phyloP scores from a whole-genome alignment of 2,888 invertebrate genomes.

The Cinara cedri region DNA sequence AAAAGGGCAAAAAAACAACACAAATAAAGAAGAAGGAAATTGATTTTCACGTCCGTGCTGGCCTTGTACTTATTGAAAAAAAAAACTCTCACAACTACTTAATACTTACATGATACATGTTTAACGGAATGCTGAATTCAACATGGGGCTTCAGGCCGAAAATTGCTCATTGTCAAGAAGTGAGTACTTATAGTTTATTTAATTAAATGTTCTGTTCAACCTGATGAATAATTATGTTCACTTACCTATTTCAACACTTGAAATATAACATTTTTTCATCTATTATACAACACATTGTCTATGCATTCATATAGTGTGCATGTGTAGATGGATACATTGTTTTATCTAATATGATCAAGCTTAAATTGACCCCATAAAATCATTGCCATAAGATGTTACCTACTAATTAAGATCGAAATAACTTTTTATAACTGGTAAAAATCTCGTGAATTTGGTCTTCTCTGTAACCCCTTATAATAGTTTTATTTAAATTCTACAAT shows the following conservation, averaged over 20 bases:
- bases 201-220: too few relatives aligned
- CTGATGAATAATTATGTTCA: too few relatives aligned
- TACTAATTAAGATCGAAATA: neutral
- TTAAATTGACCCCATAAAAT: neutral
- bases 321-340: neutral
- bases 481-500: neutral
- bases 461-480: too few relatives aligned
- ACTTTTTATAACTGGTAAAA: neutral
- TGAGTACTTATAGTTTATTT: neutral
- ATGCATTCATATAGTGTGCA: neutral
- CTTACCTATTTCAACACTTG: too few relatives aligned
- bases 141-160: slow-evolving; percentile 39
- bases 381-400: neutral
- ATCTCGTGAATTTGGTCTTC: neutral
- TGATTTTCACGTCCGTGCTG: slow-evolving; percentile 31
- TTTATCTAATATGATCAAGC: neutral
- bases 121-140: slow-evolving; percentile 50
- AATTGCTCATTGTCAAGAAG: slow-evolving; percentile 51
- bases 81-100: neutral
- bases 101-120: slow-evolving; percentile 39
- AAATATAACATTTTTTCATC: too few relatives aligned
- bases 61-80: slow-evolving; percentile 29
- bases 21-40: neutral
- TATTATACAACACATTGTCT: neutral
- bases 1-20: neutral